Conservation (phyloP, 2,797 vertebrate genomes). For the Distichodus sexfasciatus region DNA sequence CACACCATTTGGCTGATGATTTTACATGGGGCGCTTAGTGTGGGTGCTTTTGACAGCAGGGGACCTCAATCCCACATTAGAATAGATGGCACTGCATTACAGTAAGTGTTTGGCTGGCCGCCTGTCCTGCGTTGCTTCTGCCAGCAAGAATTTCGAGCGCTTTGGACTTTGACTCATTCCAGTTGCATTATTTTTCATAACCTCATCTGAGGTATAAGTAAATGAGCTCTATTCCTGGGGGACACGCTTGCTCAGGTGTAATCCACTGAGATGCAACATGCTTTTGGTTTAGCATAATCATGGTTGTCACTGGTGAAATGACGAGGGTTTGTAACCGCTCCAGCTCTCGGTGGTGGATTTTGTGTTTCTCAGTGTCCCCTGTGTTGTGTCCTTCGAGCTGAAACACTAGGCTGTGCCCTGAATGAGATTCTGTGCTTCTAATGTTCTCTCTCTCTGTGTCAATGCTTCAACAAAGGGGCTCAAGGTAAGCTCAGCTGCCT, state of each 20-base stretch:
- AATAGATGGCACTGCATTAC: slow-evolving; percentile 20
- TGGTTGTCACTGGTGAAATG: slow-evolving; percentile 62
- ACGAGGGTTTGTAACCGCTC: slow-evolving; percentile 59
- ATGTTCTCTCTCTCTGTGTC: slow-evolving; percentile 61
- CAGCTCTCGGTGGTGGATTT: slow-evolving; percentile 52
- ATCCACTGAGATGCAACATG: background rate
- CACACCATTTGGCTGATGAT: background rate
- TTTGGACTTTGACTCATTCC: background rate
- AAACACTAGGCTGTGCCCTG: slow-evolving; percentile 47
- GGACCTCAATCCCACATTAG: slow-evolving; percentile 8
- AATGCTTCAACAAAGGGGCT: slow-evolving; percentile 91
- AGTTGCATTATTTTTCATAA: slow-evolving; percentile 3
- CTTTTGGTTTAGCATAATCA: slow-evolving; percentile 10
- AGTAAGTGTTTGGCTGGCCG: slow-evolving; percentile 22
- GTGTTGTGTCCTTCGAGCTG: slow-evolving; percentile 55
- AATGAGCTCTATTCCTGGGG: background rate
- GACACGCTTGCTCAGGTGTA: background rate
- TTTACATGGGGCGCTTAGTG: slow-evolving; percentile 2
- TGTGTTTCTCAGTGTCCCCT: slow-evolving; percentile 63
- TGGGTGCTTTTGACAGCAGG: slow-evolving; percentile 3
- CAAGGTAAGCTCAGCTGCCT: slow-evolving; percentile 79
- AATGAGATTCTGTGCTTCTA: slow-evolving; percentile 57
- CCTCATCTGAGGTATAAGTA: slow-evolving; percentile 8
- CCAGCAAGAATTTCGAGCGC: background rate
- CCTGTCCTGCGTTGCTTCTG: slow-evolving; percentile 11